Conservation (phyloP, 2,797 vertebrate species). For the Myotis vivesi region DNA sequence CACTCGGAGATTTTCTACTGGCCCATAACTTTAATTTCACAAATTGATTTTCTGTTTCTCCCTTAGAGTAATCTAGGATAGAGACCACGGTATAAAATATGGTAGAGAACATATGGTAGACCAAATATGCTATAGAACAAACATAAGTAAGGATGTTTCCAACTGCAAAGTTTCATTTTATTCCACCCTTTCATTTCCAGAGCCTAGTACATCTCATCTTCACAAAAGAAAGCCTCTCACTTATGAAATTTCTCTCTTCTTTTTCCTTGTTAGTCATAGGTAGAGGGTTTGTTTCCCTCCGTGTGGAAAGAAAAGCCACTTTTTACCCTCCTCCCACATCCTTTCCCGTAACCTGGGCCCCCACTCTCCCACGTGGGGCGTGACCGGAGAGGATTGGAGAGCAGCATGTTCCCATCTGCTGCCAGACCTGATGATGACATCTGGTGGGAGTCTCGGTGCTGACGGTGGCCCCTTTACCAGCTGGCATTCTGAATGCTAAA, state of each 20-base stretch:
- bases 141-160: constrained; percentile 20
- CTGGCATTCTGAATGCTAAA: neutral
- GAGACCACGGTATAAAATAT: neutral
- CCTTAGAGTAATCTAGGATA: constrained; percentile 11
- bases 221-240: neutral
- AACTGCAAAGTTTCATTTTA: neutral
- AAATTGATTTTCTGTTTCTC: constrained; percentile 36
- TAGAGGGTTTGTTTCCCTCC: neutral
- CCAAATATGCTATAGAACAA: neutral
- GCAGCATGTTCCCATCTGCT: neutral
- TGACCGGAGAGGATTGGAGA: neutral
- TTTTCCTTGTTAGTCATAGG: neutral
- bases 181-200: neutral
- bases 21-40: constrained; percentile 18
- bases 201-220: neutral
- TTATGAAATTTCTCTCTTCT: constrained; percentile 19
- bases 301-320: neutral
- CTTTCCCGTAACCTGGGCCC: neutral
- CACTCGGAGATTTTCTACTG: constrained; percentile 27
- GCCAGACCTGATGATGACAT: neutral
- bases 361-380: rapidly evolving
- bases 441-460: neutral
- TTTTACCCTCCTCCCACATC: neutral
- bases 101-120: neutral
- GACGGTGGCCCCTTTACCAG: neutral